A percentile compares a stretch with the other conserved stretches of the same genome.
These are phyloP conservation scores for Aegypius monachus DNA, from an alignment of 2,113 vertebrate genomes.

Conservation along the genomic window DNA sequence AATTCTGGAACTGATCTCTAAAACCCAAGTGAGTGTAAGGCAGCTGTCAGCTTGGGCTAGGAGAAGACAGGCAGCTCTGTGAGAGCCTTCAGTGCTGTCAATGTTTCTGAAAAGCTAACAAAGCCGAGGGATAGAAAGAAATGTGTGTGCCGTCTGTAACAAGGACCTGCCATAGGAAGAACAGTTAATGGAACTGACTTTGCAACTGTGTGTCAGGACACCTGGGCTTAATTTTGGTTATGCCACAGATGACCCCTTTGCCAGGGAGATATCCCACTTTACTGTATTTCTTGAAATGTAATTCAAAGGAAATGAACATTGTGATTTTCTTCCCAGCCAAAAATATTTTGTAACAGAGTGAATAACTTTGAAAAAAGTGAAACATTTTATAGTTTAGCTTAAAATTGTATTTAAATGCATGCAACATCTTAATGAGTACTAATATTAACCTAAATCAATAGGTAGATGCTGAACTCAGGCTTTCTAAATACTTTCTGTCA, in stretches of 20 bases:
- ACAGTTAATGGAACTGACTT: not conserved
- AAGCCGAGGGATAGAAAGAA: not conserved
- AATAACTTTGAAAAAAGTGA: not conserved
- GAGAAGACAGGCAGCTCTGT: not conserved
- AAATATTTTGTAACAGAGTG: not conserved
- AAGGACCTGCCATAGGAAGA: not conserved
- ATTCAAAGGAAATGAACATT: not conserved
- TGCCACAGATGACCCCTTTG: not conserved
- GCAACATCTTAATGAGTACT: not conserved
- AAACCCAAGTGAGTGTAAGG: not conserved
- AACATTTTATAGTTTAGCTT: not conserved
- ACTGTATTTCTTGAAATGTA: not conserved
- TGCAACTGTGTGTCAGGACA: not conserved
- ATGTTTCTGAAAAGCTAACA: not conserved
- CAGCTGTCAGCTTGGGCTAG: not conserved
- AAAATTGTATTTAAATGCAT: not conserved
- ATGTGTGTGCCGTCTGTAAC: not conserved
- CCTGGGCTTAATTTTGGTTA: not conserved
- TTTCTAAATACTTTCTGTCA: not conserved
- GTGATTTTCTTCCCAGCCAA: not conserved
- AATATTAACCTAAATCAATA: not conserved
- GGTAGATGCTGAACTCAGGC: not conserved
- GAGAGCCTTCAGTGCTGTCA: not conserved
- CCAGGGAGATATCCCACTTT: not conserved
- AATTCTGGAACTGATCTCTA: not conserved